These are phyloP conservation scores for Stercorarius parasiticus DNA, from an alignment of 2,113 vertebrate genomes.

Conservation along the genomic window DNA sequence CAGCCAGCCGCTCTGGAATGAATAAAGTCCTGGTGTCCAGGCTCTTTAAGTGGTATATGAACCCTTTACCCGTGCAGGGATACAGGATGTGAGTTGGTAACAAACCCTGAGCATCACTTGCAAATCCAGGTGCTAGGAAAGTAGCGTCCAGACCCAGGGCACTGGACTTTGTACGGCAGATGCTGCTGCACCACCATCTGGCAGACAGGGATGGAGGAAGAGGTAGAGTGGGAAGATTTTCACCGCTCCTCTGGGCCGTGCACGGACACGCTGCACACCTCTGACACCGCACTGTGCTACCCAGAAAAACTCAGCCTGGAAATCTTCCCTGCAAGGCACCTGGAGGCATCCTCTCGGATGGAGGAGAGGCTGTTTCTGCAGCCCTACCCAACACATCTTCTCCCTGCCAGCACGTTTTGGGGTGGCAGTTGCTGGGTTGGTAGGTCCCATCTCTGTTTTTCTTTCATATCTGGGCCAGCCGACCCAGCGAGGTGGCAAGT, in stretches of 20 bases:
- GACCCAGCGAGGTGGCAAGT: rapidly evolving
- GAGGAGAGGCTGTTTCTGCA: not conserved
- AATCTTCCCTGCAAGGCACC: not conserved
- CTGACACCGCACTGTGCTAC: not conserved
- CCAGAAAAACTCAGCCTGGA: not conserved
- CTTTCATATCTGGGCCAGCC: not conserved
- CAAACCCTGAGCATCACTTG: not conserved
- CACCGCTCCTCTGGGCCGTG: not conserved
- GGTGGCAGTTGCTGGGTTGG: not conserved
- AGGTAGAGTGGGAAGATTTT: not conserved
- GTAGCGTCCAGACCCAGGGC: not conserved
- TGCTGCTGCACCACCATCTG: not conserved
- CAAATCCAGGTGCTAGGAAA: not conserved
- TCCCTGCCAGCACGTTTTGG: not conserved
- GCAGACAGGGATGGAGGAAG: not conserved
- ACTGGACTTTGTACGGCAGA: not conserved
- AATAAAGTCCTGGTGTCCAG: not conserved
- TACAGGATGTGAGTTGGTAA: not conserved
- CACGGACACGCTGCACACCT: not conserved
- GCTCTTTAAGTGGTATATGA: not conserved
- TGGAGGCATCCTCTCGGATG: not conserved
- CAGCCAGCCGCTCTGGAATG: not conserved
- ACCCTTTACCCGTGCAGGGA: not conserved
- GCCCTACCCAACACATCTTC: not conserved
- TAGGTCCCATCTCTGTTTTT: not conserved